phyloP scores from a whole-genome alignment of 2,113 vertebrate species.

The Hemicordylus capensis region DNA sequence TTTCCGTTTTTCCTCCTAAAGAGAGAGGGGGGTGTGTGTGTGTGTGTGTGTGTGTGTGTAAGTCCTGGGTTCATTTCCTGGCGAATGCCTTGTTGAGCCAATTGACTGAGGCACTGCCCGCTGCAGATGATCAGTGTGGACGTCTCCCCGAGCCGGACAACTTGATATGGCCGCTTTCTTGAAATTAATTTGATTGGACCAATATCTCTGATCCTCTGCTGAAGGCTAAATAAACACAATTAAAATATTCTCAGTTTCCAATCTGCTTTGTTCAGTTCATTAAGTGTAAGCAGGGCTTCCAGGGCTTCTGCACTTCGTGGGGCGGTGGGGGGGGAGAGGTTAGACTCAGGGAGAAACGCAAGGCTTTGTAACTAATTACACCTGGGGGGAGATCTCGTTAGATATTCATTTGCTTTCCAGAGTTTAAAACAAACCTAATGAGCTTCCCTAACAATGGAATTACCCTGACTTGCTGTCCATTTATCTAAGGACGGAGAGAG shows the following conservation, averaged over 20 bases:
- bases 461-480: conserved; percentile 56
- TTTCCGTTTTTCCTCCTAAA: not conserved
- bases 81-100: conserved; percentile 41
- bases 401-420: conserved; percentile 72
- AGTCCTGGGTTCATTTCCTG: conserved; percentile 23
- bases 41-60: too few relatives aligned
- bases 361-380: conserved; percentile 74
- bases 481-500: not conserved
- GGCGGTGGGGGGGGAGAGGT: conserved; percentile 30
- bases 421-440: conserved; percentile 75
- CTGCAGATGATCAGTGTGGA: conserved; percentile 36
- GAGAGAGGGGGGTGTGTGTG: too few relatives aligned
- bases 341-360: conserved; percentile 72
- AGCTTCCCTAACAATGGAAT: conserved; percentile 66
- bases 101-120: conserved; percentile 22
- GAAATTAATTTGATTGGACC: conserved; percentile 70
- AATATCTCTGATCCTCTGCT: conserved; percentile 70
- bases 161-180: conserved; percentile 52
- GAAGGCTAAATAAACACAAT: conserved; percentile 76
- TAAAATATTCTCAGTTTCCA: conserved; percentile 74
- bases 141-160: conserved; percentile 52
- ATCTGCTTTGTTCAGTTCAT: conserved; percentile 73
- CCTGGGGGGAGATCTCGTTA: conserved; percentile 76
- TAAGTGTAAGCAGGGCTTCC: conserved; percentile 71
- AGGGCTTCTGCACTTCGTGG: conserved; percentile 62